phyloP scores from a whole-genome alignment of 2,797 vertebrate species.

The Pseudomugil gertrudae region DNA sequence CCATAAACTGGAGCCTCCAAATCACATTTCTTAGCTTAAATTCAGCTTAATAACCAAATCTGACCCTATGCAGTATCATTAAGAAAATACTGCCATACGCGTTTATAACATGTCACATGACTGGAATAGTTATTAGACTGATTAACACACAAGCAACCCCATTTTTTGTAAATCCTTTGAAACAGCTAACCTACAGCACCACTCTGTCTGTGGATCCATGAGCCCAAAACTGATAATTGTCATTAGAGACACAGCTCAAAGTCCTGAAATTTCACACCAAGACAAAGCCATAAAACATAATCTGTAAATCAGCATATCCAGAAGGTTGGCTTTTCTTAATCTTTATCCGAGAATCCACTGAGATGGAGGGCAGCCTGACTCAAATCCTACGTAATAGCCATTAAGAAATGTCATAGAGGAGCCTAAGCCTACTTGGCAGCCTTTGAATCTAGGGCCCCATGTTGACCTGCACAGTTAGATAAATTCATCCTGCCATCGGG shows the following conservation, averaged over 20 bases:
- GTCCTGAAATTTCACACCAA: slow-evolving; percentile 42
- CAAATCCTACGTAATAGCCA: slow-evolving; percentile 58
- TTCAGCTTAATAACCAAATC: slow-evolving; percentile 17
- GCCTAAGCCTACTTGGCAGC: slow-evolving; percentile 58
- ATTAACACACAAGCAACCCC: slow-evolving; percentile 39
- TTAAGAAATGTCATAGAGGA: slow-evolving; percentile 53
- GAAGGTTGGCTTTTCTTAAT: slow-evolving; percentile 42
- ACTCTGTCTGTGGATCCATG: slow-evolving; percentile 7
- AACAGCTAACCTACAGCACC: slow-evolving; percentile 32
- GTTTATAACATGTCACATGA: slow-evolving; percentile 34
- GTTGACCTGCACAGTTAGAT: slow-evolving; percentile 63
- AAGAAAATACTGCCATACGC: slow-evolving; percentile 32
- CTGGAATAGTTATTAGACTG: slow-evolving; percentile 36
- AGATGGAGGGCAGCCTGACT: slow-evolving; percentile 45
- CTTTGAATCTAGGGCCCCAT: slow-evolving; percentile 48
- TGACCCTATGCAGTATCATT: slow-evolving; percentile 35
- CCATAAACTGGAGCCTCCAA: slow-evolving; percentile 5
- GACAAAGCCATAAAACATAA: slow-evolving; percentile 42
- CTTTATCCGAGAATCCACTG: slow-evolving; percentile 49
- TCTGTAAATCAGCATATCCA: slow-evolving; percentile 54
- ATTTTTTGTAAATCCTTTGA: slow-evolving; percentile 30
- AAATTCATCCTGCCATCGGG: slow-evolving; percentile 45
- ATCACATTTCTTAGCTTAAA: slow-evolving; percentile 36
- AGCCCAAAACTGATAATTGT: slow-evolving; percentile 24
- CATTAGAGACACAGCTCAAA: slow-evolving; percentile 15